phyloP scores from a whole-genome alignment of 2,888 invertebrate species.

The Colostygia pectinataria region DNA sequence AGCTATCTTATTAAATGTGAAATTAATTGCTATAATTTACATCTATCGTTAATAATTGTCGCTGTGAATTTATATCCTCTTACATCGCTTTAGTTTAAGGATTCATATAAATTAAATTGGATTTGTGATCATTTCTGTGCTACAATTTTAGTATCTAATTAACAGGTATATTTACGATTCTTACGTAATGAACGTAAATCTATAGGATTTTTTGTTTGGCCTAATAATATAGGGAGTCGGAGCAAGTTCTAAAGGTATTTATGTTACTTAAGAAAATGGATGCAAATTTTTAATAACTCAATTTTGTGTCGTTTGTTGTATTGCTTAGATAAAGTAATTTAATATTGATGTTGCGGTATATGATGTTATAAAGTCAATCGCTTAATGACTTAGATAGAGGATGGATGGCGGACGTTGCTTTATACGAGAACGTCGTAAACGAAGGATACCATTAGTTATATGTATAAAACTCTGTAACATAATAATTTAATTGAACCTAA shows the following conservation, averaged over 20 bases:
- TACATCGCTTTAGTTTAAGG: conserved; percentile 29
- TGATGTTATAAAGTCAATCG: conserved; percentile 44
- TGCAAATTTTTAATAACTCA: neutral
- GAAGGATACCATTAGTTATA: neutral
- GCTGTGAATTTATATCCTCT: conserved; percentile 39
- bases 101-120: conserved; percentile 37
- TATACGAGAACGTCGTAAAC: conserved; percentile 6
- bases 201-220: conserved; percentile 10
- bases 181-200: conserved; percentile 10
- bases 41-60: conserved; percentile 36
- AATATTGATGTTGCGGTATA: conserved; percentile 38
- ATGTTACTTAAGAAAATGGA: neutral
- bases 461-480: neutral
- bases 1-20: conserved; percentile 34
- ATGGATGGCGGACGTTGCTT: conserved; percentile 8
- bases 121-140: conserved; percentile 26
- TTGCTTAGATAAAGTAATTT: conserved; percentile 41
- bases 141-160: conserved; percentile 35
- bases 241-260: neutral
- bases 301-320: conserved; percentile 13
- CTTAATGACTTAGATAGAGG: conserved; percentile 38
- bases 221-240: neutral
- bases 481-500: too few species aligned
- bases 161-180: conserved; percentile 33
- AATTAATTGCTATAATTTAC: conserved; percentile 39